phyloP scores from a whole-genome alignment of 2,113 vertebrate genomes.

The Brachyhypopomus gauderio region DNA sequence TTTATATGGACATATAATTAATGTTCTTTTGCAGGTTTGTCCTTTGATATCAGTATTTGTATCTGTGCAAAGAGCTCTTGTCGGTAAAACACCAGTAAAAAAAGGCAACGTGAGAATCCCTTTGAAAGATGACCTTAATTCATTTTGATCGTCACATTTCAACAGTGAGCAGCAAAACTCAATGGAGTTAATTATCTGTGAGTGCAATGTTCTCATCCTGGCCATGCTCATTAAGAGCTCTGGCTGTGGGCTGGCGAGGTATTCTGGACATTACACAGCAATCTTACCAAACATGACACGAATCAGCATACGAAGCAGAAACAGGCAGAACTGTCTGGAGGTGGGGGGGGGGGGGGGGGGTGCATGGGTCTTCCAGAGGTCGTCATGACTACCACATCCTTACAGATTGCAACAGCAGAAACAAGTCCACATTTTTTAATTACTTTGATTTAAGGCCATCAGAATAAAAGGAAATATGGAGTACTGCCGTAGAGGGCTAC shows the following conservation, averaged over 20 bases:
- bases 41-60: conserved; percentile 18
- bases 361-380: too few species aligned
- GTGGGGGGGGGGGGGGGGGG: too few species aligned
- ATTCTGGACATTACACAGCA: not conserved
- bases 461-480: not conserved
- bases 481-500: too few species aligned
- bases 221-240: conserved; percentile 58
- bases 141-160: conserved; percentile 63
- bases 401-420: not conserved
- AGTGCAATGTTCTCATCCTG: conserved; percentile 56
- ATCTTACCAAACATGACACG: not conserved
- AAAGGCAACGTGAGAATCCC: conserved; percentile 51
- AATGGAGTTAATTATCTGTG: conserved; percentile 72
- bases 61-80: not conserved
- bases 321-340: too few species aligned
- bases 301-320: conserved; percentile 4
- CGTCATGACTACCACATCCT: too few species aligned
- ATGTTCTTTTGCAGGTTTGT: conserved; percentile 4
- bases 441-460: not conserved
- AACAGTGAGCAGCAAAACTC: conserved; percentile 60
- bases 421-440: not conserved
- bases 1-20: too few species aligned
- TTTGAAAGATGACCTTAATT: conserved; percentile 64
- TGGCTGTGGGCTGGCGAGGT: not conserved
- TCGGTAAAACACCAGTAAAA: conserved; percentile 42